Conservation (phyloP, 1,140 invertebrate species). For the Scylla paramamosain region DNA sequence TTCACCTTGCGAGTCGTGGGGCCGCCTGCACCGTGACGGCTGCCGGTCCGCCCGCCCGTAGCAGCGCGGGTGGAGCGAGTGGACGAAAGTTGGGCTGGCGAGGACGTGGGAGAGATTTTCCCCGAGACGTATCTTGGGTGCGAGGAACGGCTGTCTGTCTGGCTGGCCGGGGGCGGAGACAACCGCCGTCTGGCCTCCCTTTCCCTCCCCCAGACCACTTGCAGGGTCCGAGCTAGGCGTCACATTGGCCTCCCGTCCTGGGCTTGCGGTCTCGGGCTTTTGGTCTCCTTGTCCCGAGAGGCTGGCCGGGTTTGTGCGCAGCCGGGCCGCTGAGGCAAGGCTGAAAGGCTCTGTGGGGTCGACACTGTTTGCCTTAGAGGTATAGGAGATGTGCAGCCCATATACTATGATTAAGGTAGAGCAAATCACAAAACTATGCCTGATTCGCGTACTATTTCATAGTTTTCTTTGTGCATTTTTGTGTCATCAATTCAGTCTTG, state of each 20-base stretch:
- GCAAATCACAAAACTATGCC: constrained; percentile 35
- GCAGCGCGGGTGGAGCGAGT: constrained; percentile 47
- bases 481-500: constrained; percentile 5
- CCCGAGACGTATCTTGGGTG: constrained; percentile 65
- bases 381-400: constrained; percentile 73
- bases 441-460: constrained; percentile 53
- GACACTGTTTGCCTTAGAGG: constrained; percentile 69
- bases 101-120: constrained; percentile 71
- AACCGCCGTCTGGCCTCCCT: constrained; percentile 56
- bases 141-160: constrained; percentile 27
- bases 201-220: constrained; percentile 61
- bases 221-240: constrained; percentile 69
- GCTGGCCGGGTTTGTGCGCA: constrained; percentile 60
- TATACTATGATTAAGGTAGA: constrained; percentile 55
- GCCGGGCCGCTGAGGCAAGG: constrained; percentile 59
- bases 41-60: background rate
- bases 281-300: constrained; percentile 55
- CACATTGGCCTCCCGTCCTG: constrained; percentile 54
- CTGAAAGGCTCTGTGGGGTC: constrained; percentile 70
- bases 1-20: constrained; percentile 57
- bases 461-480: constrained; percentile 54
- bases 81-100: constrained; percentile 57
- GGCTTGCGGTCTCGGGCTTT: constrained; percentile 35
- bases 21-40: background rate
- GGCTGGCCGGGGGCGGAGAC: constrained; percentile 54